Base-by-base conservation (phyloP, 2,797 vertebrate genomes). In the Semotilus atromaculatus region DNA sequence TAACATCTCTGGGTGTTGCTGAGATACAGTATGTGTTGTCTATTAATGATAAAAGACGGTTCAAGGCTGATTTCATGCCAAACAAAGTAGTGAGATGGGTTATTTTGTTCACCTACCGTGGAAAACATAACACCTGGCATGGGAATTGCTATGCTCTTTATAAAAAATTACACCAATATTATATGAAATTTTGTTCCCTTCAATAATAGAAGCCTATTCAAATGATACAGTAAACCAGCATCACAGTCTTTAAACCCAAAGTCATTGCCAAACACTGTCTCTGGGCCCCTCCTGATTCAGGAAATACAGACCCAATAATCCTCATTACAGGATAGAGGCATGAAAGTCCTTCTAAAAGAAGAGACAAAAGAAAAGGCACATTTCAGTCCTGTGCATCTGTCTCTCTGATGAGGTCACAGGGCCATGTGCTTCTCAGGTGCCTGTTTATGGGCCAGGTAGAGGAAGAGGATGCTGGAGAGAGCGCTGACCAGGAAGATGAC, bases 401-500 rank as follows among this genome's bases (percentile, higher is more conserved):
- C 40, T 29, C 40, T 86, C 55, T 34, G 75, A 68, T 26, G 72
- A 55, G 68, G 83, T 96, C 93, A 96, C 87, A 94, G 88, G 73
- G 94, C 79, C 97, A 99, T 97, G 86, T 99, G 97, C 86, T 99
- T 99, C 92, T 99, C 98, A 72, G 98, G 98, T 6, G 98, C 96
- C 93, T 99, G 98, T 90, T 99, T 99, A 93, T 99, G 98, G 19
- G 98, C 98, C 40, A 99, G 93, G 89, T 99, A 99, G 60, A 99
- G 97, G 90, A 99, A 99, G 34, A 99, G 95, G 87, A 99, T 99
- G 94, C 98, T 99, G 93, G 98, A 99, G 11, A 99, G 94, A 0
- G 98, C 98, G 21, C 98, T 99, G 92, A 99, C 97, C 87, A 99
- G 94, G 93, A 99, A 99, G 94, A 99, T 99, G 71, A 99, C 98